phyloP scores from a whole-genome alignment of 2,113 vertebrate species.

The Alethe castanea region DNA sequence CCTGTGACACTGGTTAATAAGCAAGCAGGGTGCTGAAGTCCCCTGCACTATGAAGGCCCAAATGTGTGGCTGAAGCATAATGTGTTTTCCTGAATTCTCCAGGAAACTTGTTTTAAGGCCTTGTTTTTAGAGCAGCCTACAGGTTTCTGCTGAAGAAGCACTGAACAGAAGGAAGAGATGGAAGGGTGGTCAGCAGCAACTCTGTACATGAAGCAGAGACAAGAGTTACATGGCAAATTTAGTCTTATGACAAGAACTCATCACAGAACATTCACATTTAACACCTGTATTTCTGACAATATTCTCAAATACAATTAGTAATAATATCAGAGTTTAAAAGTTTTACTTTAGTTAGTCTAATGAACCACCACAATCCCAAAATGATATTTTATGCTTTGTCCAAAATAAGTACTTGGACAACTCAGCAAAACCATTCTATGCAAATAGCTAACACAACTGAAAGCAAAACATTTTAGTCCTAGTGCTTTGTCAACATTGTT shows the following conservation, averaged over 20 bases:
- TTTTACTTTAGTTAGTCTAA: neutral
- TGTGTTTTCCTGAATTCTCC: neutral
- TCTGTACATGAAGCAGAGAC: neutral
- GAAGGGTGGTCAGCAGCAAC: neutral
- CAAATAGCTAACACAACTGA: neutral
- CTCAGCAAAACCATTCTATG: neutral
- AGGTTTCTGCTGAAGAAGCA: neutral
- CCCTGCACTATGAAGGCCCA: neutral
- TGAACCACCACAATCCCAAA: neutral
- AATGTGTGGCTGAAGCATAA: neutral
- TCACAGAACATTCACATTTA: neutral
- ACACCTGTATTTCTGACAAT: neutral
- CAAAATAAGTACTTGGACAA: neutral
- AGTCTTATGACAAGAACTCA: neutral
- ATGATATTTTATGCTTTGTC: neutral
- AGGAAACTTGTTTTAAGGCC: neutral
- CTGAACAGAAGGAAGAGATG: neutral
- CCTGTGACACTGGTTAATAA: neutral
- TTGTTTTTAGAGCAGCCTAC: neutral
- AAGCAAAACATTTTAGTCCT: neutral
- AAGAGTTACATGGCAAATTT: neutral
- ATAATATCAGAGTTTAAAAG: neutral
- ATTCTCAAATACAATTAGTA: neutral
- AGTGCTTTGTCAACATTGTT: neutral
- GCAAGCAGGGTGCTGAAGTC: neutral